Evolutionary conservation across 1,140 invertebrate genomes (phyloP).

Genomic region (Drosophila sturtevanti): DNA sequence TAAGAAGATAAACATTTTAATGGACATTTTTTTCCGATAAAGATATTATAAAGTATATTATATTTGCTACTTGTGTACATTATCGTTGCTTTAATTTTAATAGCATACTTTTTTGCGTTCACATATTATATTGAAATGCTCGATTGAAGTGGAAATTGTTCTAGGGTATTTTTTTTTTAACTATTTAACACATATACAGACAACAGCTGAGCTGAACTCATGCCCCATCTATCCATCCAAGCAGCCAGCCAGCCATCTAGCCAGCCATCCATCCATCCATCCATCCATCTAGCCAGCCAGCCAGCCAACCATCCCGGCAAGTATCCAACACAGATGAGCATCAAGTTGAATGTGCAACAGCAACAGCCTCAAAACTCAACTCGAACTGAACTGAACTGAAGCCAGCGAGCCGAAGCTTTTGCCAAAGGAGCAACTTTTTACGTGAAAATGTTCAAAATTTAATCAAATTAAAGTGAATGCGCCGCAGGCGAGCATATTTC

Average conservation of each 20-base stretch:
- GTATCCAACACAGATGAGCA: conserved; percentile 40
- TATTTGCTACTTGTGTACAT: no score
- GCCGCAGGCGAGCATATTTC: conserved; percentile 80
- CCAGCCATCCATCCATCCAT: background rate
- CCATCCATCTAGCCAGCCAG: conserved; percentile 50
- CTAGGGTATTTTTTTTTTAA: conserved; percentile 3
- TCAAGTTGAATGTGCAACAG: conserved; percentile 23
- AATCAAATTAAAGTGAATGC: conserved; percentile 82
- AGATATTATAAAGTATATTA: no score
- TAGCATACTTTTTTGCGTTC: background rate
- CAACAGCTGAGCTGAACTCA: conserved; percentile 6
- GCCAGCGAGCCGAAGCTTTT: conserved; percentile 6
- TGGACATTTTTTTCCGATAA: background rate
- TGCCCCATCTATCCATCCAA: conserved; percentile 3
- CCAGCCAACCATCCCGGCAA: conserved; percentile 44
- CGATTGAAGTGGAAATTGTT: background rate
- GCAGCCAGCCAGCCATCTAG: no score
- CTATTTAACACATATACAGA: conserved; percentile 9
- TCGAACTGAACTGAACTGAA: conserved; percentile 7
- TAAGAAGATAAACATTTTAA: background rate
- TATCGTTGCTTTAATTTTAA: background rate
- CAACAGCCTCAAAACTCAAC: conserved; percentile 25
- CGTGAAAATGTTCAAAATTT: conserved; percentile 82
- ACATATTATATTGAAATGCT: background rate
- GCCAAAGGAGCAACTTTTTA: conserved; percentile 75